phyloP scores from a whole-genome alignment of 2,888 invertebrate genomes.

The Nebria brevicollis region DNA sequence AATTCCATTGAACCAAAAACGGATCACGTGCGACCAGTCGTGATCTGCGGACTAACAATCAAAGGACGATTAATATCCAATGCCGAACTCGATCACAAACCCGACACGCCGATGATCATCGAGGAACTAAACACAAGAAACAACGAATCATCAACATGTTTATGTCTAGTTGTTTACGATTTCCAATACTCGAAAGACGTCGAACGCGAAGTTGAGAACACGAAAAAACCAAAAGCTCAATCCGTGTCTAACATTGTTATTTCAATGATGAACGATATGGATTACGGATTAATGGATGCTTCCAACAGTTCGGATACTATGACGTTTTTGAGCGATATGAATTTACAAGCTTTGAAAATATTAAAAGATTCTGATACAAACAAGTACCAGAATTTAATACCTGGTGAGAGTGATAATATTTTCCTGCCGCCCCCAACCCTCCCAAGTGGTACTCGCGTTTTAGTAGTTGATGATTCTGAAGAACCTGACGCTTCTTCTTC shows the following conservation, averaged over 20 bases:
- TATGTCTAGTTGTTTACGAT: constrained; percentile 75
- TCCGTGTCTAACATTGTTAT: constrained; percentile 46
- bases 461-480: constrained; percentile 56
- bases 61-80: constrained; percentile 51
- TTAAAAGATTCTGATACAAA: constrained; percentile 43
- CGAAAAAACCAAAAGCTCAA: constrained; percentile 55
- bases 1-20: constrained; percentile 9
- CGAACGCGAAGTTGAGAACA: constrained; percentile 64
- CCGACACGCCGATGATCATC: constrained; percentile 49
- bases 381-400: constrained; percentile 60
- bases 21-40: constrained; percentile 61
- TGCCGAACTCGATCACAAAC: constrained; percentile 41
- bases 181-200: constrained; percentile 73
- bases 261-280: constrained; percentile 36
- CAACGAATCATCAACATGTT: constrained; percentile 54
- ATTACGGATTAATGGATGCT: constrained; percentile 37
- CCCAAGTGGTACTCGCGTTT: constrained; percentile 56
- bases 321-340: constrained; percentile 38
- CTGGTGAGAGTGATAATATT: constrained; percentile 62
- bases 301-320: constrained; percentile 33
- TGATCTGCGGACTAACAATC: constrained; percentile 66
- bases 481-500: constrained; percentile 57
- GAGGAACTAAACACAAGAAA: constrained; percentile 83
- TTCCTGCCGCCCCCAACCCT: constrained; percentile 57
- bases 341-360: constrained; percentile 41